A percentile compares a stretch with the other conserved stretches of the same genome.
These are phyloP conservation scores for Trachelus iudaicus DNA, from an alignment of 2,888 invertebrate species.

Conservation along the genomic window DNA sequence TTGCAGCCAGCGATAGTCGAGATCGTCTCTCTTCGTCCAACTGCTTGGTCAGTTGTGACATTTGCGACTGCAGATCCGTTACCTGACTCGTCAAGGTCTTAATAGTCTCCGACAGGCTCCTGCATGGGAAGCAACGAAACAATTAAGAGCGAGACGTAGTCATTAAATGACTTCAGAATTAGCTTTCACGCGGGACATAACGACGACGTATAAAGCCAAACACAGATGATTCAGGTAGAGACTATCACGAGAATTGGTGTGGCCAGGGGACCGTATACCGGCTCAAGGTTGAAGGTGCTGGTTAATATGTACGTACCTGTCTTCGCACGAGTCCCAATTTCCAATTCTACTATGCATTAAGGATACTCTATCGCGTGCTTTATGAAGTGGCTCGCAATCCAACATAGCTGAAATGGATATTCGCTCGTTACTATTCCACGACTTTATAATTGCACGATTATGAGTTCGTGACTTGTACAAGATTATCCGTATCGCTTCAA, in stretches of 20 bases:
- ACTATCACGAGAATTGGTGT: no score
- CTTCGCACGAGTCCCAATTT: slow-evolving; percentile 57
- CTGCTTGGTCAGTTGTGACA: slow-evolving; percentile 71
- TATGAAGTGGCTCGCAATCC: slow-evolving; percentile 59
- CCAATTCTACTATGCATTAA: slow-evolving; percentile 53
- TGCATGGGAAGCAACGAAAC: slow-evolving; percentile 52
- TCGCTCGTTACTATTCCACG: slow-evolving; percentile 12
- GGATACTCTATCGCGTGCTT: slow-evolving; percentile 58
- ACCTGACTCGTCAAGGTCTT: slow-evolving; percentile 82
- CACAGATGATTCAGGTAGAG: no score
- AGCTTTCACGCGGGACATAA: slow-evolving; percentile 19
- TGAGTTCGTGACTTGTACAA: no score
- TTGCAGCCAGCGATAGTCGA: slow-evolving; percentile 62
- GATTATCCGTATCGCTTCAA: no score
- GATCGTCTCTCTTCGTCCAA: slow-evolving; percentile 76
- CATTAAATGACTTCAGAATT: slow-evolving; percentile 36
- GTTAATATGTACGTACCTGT: slow-evolving; percentile 51
- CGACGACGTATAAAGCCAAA: not conserved
- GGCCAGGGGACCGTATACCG: no score
- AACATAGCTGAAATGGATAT: slow-evolving; percentile 59
- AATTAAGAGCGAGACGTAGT: slow-evolving; percentile 1
- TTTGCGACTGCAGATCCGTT: slow-evolving; percentile 73
- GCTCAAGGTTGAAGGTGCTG: not conserved
- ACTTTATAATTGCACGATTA: not conserved
- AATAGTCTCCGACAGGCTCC: slow-evolving; percentile 81